phyloP scores from a whole-genome alignment of 2,797 vertebrate species.

The Dicrostonyx torquatus region DNA sequence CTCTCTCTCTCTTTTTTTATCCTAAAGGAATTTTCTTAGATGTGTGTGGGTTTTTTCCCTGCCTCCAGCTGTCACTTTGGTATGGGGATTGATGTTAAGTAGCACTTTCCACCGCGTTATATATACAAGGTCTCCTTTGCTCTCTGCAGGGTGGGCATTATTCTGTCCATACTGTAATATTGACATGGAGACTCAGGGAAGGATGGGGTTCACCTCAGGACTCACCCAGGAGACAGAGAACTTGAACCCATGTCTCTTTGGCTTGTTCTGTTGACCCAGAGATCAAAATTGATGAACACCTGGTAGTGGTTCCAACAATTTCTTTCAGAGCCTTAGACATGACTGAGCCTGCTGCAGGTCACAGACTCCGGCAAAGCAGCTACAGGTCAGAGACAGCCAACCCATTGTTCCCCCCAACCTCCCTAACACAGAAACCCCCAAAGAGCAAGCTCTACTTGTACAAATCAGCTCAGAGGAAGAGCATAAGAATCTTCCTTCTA shows the following conservation, averaged over 20 bases:
- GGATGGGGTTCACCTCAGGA: neutral
- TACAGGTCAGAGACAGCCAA: neutral
- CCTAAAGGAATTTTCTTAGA: conserved; percentile 62
- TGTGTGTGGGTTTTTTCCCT: conserved; percentile 57
- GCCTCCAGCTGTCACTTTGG: conserved; percentile 76
- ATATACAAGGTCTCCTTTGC: neutral
- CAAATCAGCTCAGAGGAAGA: neutral
- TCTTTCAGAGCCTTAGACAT: neutral
- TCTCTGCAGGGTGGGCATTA: accelerated
- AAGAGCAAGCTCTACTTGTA: neutral
- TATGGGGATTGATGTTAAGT: conserved; percentile 72
- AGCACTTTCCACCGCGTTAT: conserved; percentile 35
- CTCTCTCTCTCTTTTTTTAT: conserved; percentile 20
- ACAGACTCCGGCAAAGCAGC: neutral
- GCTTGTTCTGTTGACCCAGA: neutral
- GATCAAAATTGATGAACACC: neutral
- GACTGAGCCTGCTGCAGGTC: neutral
- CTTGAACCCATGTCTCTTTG: neutral
- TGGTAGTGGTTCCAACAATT: neutral
- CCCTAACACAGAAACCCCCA: neutral
- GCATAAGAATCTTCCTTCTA: neutral
- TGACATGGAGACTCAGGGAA: neutral
- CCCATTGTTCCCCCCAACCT: neutral
- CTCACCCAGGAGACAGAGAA: neutral
- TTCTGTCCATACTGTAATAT: neutral